Percentiles rank a stretch among this genome's conserved stretches.
These are phyloP conservation scores for Cygnus buccinator DNA, from an alignment of 2,113 vertebrate genomes.

Conservation along the genomic window DNA sequence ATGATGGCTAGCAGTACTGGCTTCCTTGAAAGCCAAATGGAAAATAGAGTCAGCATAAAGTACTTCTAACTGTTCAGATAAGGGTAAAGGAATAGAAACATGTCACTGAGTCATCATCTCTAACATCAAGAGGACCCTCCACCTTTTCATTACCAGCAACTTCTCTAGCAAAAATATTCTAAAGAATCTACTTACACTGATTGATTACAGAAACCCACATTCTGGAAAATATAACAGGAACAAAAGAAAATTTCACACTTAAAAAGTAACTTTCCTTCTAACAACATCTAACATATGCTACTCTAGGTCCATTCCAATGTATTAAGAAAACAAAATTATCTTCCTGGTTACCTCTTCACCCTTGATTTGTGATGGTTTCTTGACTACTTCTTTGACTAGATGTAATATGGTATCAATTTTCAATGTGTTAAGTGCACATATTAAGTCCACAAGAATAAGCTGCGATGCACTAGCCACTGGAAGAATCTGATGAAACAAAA, in stretches of 20 bases:
- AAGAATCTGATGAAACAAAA: conserved; percentile 79
- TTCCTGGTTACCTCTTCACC: conserved; percentile 85
- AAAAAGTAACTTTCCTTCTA: background rate
- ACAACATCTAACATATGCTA: background rate
- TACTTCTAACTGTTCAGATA: background rate
- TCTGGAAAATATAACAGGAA: background rate
- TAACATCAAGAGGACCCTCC: background rate
- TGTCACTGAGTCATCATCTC: background rate
- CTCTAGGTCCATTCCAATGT: background rate
- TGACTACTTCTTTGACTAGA: conserved; percentile 94
- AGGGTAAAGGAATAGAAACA: background rate
- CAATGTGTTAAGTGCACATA: conserved; percentile 87
- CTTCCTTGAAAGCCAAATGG: background rate
- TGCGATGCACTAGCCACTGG: conserved; percentile 83
- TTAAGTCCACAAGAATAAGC: conserved; percentile 86
- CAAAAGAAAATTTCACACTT: background rate
- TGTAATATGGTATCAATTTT: conserved; percentile 86
- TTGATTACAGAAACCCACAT: background rate
- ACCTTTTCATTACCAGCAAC: background rate
- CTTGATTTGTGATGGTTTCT: conserved; percentile 91
- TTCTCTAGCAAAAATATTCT: background rate
- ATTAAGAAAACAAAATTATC: background rate
- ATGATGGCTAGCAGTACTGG: background rate
- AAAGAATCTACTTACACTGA: background rate
- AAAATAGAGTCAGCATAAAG: background rate